These are phyloP conservation scores for Phytoseiulus persimilis DNA, from an alignment of 2,888 invertebrate genomes.

Conservation along the genomic window DNA sequence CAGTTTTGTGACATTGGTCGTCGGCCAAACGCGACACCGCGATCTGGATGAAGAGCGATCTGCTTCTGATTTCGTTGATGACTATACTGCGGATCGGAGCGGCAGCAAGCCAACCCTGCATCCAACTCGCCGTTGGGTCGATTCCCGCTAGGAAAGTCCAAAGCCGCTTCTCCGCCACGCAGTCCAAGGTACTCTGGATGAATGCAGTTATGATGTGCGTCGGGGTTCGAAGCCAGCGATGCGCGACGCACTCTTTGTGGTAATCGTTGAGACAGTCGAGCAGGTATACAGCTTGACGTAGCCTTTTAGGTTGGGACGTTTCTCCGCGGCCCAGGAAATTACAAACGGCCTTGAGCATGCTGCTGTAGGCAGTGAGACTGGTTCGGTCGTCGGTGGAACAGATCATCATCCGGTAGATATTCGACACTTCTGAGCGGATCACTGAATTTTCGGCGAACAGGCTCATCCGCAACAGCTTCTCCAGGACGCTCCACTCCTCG, in stretches of 20 bases:
- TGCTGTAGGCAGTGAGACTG: constrained; percentile 16
- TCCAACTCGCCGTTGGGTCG: constrained; percentile 6
- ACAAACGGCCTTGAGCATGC: constrained; percentile 16
- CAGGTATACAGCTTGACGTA: constrained; percentile 13
- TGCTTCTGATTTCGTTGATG: constrained; percentile 13
- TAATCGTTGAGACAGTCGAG: constrained; percentile 34
- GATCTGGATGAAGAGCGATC: constrained; percentile 21
- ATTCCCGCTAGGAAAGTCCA: constrained; percentile 30
- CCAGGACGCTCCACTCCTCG: constrained; percentile 22
- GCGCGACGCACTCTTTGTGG: constrained; percentile 31
- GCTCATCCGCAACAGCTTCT: neutral
- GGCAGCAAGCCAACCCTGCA: constrained; percentile 28
- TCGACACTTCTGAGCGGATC: constrained; percentile 21
- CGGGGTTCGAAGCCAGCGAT: constrained; percentile 17
- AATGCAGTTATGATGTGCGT: constrained; percentile 34
- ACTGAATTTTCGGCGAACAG: constrained; percentile 19
- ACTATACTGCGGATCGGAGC: neutral
- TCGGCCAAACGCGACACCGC: constrained; percentile 26
- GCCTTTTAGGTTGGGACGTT: neutral
- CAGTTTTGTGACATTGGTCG: neutral
- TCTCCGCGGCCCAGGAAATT: neutral
- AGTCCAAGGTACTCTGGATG: neutral
- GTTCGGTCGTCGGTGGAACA: constrained; percentile 22
- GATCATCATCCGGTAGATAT: constrained; percentile 8
- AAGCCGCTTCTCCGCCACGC: neutral